These are phyloP conservation scores for Motacilla tschutschensis DNA, from an alignment of 2,113 vertebrate species.

Conservation along the genomic window DNA sequence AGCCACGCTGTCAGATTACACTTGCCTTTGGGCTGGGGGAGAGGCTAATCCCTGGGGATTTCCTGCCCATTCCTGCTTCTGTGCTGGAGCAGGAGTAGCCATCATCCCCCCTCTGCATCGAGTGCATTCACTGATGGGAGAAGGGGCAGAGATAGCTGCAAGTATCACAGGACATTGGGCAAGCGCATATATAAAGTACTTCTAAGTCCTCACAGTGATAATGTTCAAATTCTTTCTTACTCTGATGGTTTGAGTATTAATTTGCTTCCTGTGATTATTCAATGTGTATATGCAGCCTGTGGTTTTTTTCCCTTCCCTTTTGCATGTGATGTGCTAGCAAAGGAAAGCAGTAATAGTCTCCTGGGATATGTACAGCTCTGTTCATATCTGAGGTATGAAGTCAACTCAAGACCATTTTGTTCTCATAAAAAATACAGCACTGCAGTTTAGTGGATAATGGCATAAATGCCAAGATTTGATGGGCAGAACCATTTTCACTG, in stretches of 20 bases:
- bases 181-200: not conserved
- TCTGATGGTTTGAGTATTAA: conserved; percentile 18
- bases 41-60: not conserved
- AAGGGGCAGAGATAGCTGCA: not conserved
- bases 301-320: not conserved
- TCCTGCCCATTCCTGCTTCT: not conserved
- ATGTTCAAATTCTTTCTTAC: not conserved
- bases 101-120: rapidly evolving
- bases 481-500: conserved; percentile 39
- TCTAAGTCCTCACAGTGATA: not conserved
- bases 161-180: not conserved
- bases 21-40: not conserved
- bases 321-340: conserved; percentile 19
- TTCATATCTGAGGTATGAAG: conserved; percentile 39
- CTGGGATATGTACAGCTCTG: conserved; percentile 17
- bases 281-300: not conserved
- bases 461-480: conserved; percentile 52
- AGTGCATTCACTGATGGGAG: not conserved
- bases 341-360: conserved; percentile 41
- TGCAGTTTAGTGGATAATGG: conserved; percentile 45
- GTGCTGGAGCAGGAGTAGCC: not conserved
- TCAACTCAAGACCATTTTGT: conserved; percentile 60
- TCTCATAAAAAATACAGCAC: conserved; percentile 59
- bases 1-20: not conserved
- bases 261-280: conserved; percentile 35